These are phyloP conservation scores for Camponotus pennsylvanicus DNA, from an alignment of 1,140 invertebrate genomes.

Conservation along the genomic window DNA sequence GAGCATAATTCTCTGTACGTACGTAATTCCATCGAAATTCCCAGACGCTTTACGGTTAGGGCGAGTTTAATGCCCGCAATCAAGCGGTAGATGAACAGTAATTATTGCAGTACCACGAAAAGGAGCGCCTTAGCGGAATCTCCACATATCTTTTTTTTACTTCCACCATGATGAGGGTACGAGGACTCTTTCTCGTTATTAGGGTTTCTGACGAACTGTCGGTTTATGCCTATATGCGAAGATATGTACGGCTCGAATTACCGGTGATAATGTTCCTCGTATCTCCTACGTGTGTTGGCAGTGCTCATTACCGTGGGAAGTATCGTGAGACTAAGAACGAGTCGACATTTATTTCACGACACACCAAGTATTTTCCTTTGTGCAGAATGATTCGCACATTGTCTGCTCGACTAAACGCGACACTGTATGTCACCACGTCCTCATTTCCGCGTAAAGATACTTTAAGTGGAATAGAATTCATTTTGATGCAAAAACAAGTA, in stretches of 20 bases:
- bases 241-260: not conserved
- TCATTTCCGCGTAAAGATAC: conserved; percentile 3
- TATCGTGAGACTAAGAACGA: conserved; percentile 10
- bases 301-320: conserved; percentile 43
- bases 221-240: not conserved
- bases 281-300: conserved; percentile 7
- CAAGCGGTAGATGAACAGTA: conserved; percentile 44
- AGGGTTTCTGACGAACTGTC: not conserved
- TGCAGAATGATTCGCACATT: conserved; percentile 26
- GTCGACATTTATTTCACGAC: conserved; percentile 39
- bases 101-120: conserved; percentile 49
- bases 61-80: conserved; percentile 64
- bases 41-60: conserved; percentile 61
- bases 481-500: not conserved
- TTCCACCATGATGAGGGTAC: no score
- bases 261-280: conserved; percentile 23
- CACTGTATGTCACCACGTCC: not conserved
- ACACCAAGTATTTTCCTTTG: conserved; percentile 36
- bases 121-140: conserved; percentile 34
- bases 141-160: conserved; percentile 6
- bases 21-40: conserved; percentile 51
- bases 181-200: conserved; percentile 25
- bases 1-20: not conserved
- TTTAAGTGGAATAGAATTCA: not conserved
- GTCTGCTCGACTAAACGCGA: not conserved